Percentiles rank a stretch among this genome's conserved stretches.
These are phyloP conservation scores for Notarius quadriscutis DNA, from an alignment of 2,113 vertebrate species.

Conservation along the genomic window DNA sequence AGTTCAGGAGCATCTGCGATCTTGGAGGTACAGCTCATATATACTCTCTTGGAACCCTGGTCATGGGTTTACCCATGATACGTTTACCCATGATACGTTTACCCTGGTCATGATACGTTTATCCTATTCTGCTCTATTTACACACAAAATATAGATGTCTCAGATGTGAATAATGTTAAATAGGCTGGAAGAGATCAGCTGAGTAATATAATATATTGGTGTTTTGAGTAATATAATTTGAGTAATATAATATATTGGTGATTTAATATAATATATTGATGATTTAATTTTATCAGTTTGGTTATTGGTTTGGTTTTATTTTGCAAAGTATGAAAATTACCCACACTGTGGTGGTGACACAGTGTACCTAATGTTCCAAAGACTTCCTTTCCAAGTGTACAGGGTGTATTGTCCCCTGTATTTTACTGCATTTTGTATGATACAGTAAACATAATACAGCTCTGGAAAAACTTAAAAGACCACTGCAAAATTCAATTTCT, in stretches of 20 bases:
- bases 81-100: no score
- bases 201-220: background rate
- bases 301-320: background rate
- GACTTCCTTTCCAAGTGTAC: background rate
- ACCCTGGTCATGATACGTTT: background rate
- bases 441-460: background rate
- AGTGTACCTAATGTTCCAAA: background rate
- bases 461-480: no score
- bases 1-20: conserved; percentile 80
- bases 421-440: background rate
- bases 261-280: no score
- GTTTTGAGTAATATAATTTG: background rate
- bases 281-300: no score
- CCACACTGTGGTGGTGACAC: background rate
- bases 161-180: background rate
- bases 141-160: background rate
- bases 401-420: background rate
- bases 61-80: no score
- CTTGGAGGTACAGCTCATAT: conserved; percentile 77
- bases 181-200: no score
- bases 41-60: background rate
- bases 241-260: no score
- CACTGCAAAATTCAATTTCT: no score
- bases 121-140: background rate
- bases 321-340: no score